These are phyloP conservation scores for Pteromalus puparum DNA, from an alignment of 1,140 invertebrate genomes.

Conservation along the genomic window DNA sequence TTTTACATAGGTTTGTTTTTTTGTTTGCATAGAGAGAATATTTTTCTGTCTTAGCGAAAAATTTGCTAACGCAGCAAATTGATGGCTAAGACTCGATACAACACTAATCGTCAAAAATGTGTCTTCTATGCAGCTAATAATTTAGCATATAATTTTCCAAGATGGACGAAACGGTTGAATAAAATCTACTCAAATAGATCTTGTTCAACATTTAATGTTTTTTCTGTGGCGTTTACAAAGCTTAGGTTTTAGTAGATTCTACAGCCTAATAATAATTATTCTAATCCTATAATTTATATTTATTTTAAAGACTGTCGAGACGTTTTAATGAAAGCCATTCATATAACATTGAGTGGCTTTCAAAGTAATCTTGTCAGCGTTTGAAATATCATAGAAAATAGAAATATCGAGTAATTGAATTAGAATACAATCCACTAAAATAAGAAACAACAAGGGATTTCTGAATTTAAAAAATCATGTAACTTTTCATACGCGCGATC, in stretches of 20 bases:
- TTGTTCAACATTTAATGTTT: background rate
- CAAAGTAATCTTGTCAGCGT: too few relatives aligned
- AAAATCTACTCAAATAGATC: background rate
- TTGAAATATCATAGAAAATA: too few relatives aligned
- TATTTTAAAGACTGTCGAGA: too few relatives aligned
- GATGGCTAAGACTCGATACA: background rate
- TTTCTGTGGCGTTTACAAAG: background rate
- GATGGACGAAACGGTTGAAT: background rate
- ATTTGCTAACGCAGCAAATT: background rate
- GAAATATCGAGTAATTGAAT: background rate
- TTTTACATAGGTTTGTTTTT: background rate
- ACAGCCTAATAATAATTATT: background rate
- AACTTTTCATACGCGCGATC: constrained; percentile 1
- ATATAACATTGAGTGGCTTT: too few relatives aligned
- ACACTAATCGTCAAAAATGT: too few relatives aligned
- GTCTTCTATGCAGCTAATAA: background rate
- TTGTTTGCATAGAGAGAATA: background rate
- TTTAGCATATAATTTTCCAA: background rate
- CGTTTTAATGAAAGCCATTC: too few relatives aligned
- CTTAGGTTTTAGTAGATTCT: background rate
- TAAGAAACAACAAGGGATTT: background rate
- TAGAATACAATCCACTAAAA: background rate
- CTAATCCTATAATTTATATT: background rate
- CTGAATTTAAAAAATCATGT: background rate
- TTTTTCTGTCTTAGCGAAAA: background rate